These are phyloP conservation scores for Actinernus sp. DNA, from an alignment of 92 coral and sea anemone species.

Conservation along the genomic window DNA sequence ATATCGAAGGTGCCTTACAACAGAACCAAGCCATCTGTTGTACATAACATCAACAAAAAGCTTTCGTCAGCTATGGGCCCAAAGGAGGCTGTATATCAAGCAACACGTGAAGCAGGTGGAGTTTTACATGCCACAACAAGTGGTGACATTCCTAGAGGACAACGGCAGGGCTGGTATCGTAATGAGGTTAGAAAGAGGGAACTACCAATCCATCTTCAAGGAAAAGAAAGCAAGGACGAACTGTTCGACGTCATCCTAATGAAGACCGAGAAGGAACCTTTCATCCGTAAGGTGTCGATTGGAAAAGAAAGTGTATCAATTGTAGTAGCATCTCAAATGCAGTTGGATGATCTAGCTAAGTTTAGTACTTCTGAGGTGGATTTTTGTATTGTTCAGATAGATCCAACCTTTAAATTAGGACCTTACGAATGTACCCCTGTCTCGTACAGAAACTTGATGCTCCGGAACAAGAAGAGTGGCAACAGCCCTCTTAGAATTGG, in stretches of 20 bases:
- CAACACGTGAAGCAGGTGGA: slow-evolving; percentile 25
- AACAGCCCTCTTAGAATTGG: slow-evolving; percentile 27
- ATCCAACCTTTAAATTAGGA: slow-evolving; percentile 46
- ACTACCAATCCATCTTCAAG: slow-evolving; percentile 15
- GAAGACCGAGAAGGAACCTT: slow-evolving; percentile 5
- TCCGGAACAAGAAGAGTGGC: slow-evolving; percentile 13
- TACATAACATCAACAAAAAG: slow-evolving; percentile 12
- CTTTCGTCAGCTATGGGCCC: slow-evolving; percentile 12
- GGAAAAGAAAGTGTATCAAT: slow-evolving; percentile 24
- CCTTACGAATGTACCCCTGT: slow-evolving; percentile 51
- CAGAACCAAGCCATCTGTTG: slow-evolving; percentile 30
- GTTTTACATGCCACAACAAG: slow-evolving; percentile 9
- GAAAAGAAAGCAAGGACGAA: slow-evolving; percentile 36
- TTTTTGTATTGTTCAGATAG: slow-evolving; percentile 39
- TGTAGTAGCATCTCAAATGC: slow-evolving; percentile 22
- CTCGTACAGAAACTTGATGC: slow-evolving; percentile 31
- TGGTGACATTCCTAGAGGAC: slow-evolving; percentile 40
- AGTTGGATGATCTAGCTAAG: slow-evolving; percentile 12
- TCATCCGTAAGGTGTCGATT: slow-evolving; percentile 19
- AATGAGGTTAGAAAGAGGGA: slow-evolving; percentile 9
- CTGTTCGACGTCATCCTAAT: slow-evolving; percentile 26
- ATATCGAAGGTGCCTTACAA: slow-evolving; percentile 2
- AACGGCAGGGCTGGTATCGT: slow-evolving; percentile 22
- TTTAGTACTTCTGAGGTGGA: slow-evolving; percentile 27
- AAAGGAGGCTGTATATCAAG: slow-evolving; percentile 12